phyloP scores from a whole-genome alignment of 1,140 invertebrate species.

The Trypoxylus dichotomus region DNA sequence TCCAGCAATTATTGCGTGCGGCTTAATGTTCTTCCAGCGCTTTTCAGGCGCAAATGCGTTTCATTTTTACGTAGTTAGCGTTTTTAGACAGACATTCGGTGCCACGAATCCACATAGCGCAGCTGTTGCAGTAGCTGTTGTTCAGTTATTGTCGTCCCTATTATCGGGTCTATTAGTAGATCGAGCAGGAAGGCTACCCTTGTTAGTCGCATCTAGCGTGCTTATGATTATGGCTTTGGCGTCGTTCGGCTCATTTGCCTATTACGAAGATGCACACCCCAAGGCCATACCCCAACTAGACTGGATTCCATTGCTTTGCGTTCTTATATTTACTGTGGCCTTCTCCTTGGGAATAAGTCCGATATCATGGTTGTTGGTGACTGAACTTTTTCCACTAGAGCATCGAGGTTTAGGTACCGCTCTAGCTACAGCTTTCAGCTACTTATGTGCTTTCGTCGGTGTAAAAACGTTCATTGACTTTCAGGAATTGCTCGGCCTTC shows the following conservation, averaged over 20 bases:
- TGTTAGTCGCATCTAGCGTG: conserved; percentile 77
- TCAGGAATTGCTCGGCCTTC: conserved; percentile 72
- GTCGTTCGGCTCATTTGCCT: conserved; percentile 78
- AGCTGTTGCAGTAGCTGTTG: conserved; percentile 76
- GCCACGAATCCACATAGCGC: conserved; percentile 81
- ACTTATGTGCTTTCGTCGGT: conserved; percentile 84
- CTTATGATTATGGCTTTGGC: conserved; percentile 81
- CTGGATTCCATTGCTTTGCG: conserved; percentile 82
- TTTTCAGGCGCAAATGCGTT: conserved; percentile 83
- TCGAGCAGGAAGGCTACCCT: conserved; percentile 73
- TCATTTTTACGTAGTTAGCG: conserved; percentile 79
- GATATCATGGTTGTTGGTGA: conserved; percentile 85
- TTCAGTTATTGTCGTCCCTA: conserved; percentile 76
- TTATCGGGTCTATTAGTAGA: conserved; percentile 80
- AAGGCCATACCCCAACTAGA: conserved; percentile 58
- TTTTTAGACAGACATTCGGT: conserved; percentile 76
- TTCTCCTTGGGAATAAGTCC: conserved; percentile 88
- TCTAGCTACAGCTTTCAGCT: conserved; percentile 82
- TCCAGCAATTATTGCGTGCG: conserved; percentile 79
- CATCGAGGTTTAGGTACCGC: conserved; percentile 82
- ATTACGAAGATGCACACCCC: conserved; percentile 64
- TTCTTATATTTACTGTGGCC: conserved; percentile 78
- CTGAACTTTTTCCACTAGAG: conserved; percentile 84
- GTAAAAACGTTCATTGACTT: conserved; percentile 87
- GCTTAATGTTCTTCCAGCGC: conserved; percentile 81